Base-by-base conservation (phyloP, 2,113 vertebrate species). In the Loxodonta africana region DNA sequence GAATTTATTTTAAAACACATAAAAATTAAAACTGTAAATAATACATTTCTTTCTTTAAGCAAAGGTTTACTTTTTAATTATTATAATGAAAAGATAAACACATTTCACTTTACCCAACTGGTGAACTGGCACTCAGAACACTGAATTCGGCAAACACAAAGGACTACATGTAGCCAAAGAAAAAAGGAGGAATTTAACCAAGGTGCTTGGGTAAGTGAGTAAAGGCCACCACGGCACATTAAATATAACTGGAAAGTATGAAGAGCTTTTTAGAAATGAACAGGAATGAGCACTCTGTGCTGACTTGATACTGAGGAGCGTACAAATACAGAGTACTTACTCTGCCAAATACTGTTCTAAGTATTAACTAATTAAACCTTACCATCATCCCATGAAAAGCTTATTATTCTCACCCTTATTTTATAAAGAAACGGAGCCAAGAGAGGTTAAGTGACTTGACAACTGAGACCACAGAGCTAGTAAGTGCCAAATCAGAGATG, bases 51-150 rank as follows among this genome's bases (percentile, higher is more conserved):
- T 91, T 84, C 81, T 11, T 33, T 96, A 93, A 82, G 90, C 33
- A 96, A n/a, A 92, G 2, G 80, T 83, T 85, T 96, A 95, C 18
- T 71, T 95, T 90, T 90, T 62, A 83, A 87, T 95, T 93, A 91
- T 73, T 94, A 81, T 82, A 87, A 81, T 92, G 62, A 87, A 92
- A 2, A 96, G 20, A 74, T 94, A 93, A 11, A 86, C 9, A 89
- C 73, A 93, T 90, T 90, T 94, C 44, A 85, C 28, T 90, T 94
- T 57, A 78, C 71, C 48, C 51, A 25, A 73, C 33, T 67, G 85
- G 57, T 44, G 60, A 96, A 88, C 8, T 71, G 80, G 53, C 51
- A 90, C n/a, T 88, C 48, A 37, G 95, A 92, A 95, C 67, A 87
- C 2, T 63, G 14, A 94, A 89, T 80, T 91, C 57, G 95, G 93